phyloP scores from a whole-genome alignment of 2,113 vertebrate genomes.

The Trogon surrucura region DNA sequence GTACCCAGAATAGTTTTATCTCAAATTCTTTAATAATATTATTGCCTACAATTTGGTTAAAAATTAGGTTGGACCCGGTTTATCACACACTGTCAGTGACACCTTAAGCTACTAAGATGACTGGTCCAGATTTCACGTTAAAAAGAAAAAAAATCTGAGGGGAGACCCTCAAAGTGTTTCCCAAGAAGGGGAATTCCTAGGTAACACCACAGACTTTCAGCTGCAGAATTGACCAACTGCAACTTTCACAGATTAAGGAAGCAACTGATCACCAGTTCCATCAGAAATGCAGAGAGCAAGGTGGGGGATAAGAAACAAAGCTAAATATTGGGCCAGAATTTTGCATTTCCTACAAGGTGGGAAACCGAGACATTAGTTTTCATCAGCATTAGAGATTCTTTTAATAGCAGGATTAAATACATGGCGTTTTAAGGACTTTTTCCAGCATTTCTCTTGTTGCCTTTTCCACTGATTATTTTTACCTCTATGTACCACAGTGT shows the following conservation, averaged over 20 bases:
- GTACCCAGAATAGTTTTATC: not conserved
- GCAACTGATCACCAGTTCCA: not conserved
- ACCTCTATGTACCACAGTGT: not conserved
- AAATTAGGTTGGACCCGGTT: not conserved
- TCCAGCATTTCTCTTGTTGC: not conserved
- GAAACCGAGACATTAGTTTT: not conserved
- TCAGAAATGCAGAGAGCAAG: not conserved
- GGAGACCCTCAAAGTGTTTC: not conserved
- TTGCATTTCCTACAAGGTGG: not conserved
- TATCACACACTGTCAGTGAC: not conserved
- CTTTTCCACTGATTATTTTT: not conserved
- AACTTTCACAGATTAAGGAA: not conserved
- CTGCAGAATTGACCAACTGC: not conserved
- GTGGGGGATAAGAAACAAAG: not conserved
- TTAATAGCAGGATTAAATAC: not conserved
- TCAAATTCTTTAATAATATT: not conserved
- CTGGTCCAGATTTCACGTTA: not conserved
- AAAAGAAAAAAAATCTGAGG: not conserved
- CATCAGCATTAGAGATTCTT: not conserved
- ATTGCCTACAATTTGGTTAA: not conserved
- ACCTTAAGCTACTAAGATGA: not conserved
- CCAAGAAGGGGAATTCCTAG: not conserved
- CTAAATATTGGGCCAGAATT: not conserved
- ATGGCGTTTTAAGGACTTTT: not conserved
- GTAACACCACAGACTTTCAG: not conserved